These are phyloP conservation scores for Troides aeacus DNA, from an alignment of 2,888 invertebrate species.

Conservation along the genomic window DNA sequence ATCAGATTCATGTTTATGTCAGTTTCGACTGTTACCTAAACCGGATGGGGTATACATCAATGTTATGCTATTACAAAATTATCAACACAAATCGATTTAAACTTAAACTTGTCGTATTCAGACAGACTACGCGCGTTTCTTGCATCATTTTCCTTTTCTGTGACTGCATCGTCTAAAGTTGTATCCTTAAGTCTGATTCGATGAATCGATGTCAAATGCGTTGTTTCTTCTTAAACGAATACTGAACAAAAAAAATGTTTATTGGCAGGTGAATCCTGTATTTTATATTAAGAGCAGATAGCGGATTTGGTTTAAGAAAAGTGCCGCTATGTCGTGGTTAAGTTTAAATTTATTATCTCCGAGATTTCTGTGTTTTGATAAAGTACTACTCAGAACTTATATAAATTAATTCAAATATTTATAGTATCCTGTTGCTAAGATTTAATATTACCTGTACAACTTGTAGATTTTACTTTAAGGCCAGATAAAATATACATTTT, in stretches of 20 bases:
- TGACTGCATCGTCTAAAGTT: background rate
- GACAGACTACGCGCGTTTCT: conserved; percentile 8
- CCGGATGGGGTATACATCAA: conserved; percentile 69
- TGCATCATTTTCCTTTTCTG: conserved; percentile 35
- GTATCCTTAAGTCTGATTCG: conserved; percentile 47
- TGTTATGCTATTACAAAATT: conserved; percentile 51
- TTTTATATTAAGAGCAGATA: conserved; percentile 60
- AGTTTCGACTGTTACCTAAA: conserved; percentile 65
- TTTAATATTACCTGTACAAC: background rate
- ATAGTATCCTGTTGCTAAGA: conserved; percentile 1
- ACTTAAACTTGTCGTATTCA: background rate
- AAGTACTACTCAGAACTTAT: conserved; percentile 10
- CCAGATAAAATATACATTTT: background rate
- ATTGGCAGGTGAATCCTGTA: conserved; percentile 74
- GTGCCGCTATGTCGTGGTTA: conserved; percentile 41
- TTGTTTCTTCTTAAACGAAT: conserved; percentile 56
- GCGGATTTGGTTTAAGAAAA: conserved; percentile 47
- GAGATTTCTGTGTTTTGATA: conserved; percentile 23
- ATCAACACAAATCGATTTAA: conserved; percentile 14
- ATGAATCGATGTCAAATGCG: conserved; percentile 66
- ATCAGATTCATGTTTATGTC: conserved; percentile 66
- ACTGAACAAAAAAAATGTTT: conserved; percentile 57
- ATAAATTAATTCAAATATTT: conserved; percentile 1
- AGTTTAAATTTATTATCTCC: conserved; percentile 33
- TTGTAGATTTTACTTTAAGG: background rate